Conservation (phyloP, 1,140 invertebrate genomes). For the Orussus abietinus region DNA sequence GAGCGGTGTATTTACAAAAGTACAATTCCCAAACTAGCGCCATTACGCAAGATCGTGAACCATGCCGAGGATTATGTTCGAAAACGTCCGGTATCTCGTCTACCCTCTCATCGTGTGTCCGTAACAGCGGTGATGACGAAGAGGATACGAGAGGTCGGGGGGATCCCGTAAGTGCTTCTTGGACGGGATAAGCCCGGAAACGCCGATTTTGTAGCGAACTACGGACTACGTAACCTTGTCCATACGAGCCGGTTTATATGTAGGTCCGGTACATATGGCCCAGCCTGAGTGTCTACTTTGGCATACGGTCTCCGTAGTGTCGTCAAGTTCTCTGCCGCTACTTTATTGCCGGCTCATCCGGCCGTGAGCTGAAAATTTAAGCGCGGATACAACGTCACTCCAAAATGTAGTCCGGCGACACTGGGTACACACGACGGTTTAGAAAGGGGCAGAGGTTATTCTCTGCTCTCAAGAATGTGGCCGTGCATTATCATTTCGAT, state of each 20-base stretch:
- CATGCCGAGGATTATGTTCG: too few species aligned
- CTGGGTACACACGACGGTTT: conserved; percentile 14
- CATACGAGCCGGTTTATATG: conserved; percentile 1
- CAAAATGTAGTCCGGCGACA: conserved; percentile 15
- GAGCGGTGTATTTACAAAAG: too few species aligned
- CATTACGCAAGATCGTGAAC: too few species aligned
- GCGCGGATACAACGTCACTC: too few species aligned
- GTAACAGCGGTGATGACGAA: conserved; percentile 6
- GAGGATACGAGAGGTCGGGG: not conserved
- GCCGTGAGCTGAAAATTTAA: conserved; percentile 27
- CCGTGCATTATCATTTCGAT: too few species aligned
- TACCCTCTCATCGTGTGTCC: conserved; percentile 8
- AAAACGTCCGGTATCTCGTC: conserved; percentile 6
- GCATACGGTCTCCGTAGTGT: conserved; percentile 25
- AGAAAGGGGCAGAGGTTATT: conserved; percentile 4
- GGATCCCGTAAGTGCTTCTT: conserved; percentile 17
- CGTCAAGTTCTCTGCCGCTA: conserved; percentile 18
- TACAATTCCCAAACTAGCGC: too few species aligned
- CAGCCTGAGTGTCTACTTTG: conserved; percentile 29
- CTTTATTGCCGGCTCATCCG: conserved; percentile 21
- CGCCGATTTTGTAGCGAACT: conserved; percentile 27
- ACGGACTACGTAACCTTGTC: not conserved
- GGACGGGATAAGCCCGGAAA: conserved; percentile 27
- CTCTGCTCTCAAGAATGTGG: not conserved
- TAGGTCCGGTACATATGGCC: conserved; percentile 12